Evolutionary conservation across 2,113 vertebrate species (phyloP).

Genomic region (Cebus imitator): DNA sequence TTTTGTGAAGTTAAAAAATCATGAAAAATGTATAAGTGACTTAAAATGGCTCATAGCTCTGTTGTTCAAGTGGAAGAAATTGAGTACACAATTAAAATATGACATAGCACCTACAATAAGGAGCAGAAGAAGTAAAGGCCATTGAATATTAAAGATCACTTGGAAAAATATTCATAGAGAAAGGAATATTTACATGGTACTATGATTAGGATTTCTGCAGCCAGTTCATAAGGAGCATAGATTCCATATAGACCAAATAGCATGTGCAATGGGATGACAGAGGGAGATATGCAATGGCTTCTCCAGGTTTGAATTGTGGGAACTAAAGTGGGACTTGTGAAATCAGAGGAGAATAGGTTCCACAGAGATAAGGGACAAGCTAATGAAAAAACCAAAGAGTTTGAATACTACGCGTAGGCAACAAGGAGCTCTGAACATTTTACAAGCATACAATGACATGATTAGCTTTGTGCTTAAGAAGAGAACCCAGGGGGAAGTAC

Average conservation of each 20-base stretch:
- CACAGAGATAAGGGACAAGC: not conserved
- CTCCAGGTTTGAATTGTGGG: not conserved
- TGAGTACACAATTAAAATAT: not conserved
- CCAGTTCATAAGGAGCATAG: not conserved
- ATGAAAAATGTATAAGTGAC: not conserved
- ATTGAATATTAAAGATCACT: not conserved
- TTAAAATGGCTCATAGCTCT: not conserved
- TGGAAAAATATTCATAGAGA: not conserved
- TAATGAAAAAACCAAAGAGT: not conserved
- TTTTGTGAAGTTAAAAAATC: not conserved
- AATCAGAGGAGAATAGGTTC: not conserved
- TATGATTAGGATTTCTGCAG: not conserved
- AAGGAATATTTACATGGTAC: not conserved
- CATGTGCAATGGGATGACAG: rapidly evolving
- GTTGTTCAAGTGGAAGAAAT: not conserved
- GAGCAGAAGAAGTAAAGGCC: not conserved
- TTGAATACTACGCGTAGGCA: not conserved
- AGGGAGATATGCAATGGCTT: not conserved
- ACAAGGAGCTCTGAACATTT: not conserved
- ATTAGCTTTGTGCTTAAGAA: not conserved
- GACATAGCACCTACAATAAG: too few relatives aligned
- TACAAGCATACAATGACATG: not conserved
- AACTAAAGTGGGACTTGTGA: not conserved
- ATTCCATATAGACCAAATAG: not conserved
- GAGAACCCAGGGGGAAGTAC: not conserved